These are phyloP conservation scores for Lepus americanus DNA, from an alignment of 2,113 vertebrate genomes.

Conservation along the genomic window DNA sequence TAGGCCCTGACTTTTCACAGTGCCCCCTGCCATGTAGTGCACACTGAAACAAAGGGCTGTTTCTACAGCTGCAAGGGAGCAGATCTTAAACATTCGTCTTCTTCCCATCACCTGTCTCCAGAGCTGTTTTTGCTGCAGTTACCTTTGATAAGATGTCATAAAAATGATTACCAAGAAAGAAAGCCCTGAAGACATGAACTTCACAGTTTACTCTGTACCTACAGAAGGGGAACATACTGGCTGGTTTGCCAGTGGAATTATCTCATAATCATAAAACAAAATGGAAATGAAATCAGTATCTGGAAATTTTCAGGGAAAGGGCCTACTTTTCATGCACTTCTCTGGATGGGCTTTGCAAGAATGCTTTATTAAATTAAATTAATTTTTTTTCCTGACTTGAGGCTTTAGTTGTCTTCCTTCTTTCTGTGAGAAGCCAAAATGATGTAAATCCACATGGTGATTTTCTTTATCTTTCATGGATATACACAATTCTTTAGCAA, in stretches of 20 bases:
- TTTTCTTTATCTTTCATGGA: background rate
- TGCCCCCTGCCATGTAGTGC: background rate
- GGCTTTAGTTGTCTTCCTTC: background rate
- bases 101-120: conserved; percentile 26
- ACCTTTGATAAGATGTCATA: background rate
- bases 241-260: background rate
- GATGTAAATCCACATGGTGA: background rate
- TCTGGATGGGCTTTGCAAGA: background rate
- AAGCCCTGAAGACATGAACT: background rate
- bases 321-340: background rate
- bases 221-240: background rate
- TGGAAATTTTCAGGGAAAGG: background rate
- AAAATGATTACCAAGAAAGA: background rate
- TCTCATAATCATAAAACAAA: background rate
- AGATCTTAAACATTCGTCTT: background rate
- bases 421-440: background rate
- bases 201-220: background rate
- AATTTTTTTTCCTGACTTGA: no score
- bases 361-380: background rate
- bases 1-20: background rate
- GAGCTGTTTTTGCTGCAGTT: background rate
- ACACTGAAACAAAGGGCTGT: background rate
- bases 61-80: background rate
- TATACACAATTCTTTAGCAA: background rate
- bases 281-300: background rate